These are phyloP conservation scores for Stictonetta naevosa DNA, from an alignment of 2,113 vertebrate species.

Conservation along the genomic window DNA sequence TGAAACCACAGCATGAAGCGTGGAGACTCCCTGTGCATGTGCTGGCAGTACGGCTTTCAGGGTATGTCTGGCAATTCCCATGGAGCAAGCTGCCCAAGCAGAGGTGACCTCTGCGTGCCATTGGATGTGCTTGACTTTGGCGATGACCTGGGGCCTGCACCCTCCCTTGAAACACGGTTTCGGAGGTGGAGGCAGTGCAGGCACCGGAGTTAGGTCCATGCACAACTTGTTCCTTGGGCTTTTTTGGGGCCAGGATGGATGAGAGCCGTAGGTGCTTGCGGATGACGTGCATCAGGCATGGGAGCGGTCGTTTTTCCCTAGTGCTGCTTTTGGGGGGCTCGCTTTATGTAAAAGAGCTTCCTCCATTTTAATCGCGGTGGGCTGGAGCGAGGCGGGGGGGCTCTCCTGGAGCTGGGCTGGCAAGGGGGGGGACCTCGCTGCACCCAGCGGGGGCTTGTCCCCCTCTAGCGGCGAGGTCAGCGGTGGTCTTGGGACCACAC, in stretches of 20 bases:
- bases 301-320: neutral
- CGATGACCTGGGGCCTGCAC: rapidly evolving
- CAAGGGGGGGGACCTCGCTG: neutral
- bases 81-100: rapidly evolving
- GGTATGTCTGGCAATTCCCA: rapidly evolving
- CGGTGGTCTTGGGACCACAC: neutral
- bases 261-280: neutral
- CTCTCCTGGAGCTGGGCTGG: neutral
- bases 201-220: neutral
- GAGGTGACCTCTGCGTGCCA: rapidly evolving
- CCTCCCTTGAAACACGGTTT: neutral
- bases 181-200: neutral
- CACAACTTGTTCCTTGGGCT: neutral
- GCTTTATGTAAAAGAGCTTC: neutral
- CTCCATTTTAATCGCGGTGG: neutral
- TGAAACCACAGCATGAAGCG: rapidly evolving
- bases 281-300: neutral
- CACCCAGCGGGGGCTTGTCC: neutral
- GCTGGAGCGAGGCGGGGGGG: neutral
- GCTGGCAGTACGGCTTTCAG: rapidly evolving
- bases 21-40: rapidly evolving
- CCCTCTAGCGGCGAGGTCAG: neutral
- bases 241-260: neutral
- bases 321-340: neutral
- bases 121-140: neutral